Base-by-base conservation (phyloP, 2,888 invertebrate species). In the Andrena chrysosceles region DNA sequence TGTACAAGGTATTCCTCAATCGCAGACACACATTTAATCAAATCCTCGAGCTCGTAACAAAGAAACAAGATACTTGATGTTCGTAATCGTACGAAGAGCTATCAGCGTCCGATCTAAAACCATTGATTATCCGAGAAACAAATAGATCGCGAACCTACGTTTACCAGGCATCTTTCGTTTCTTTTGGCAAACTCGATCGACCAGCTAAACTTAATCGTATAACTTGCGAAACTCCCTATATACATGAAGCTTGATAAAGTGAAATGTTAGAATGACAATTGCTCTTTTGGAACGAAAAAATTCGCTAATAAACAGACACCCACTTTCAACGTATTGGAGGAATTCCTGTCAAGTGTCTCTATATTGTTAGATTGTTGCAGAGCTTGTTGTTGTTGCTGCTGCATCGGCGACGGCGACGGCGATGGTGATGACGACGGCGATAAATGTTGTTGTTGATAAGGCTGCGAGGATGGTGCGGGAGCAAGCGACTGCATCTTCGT, bases 251-350 rank as follows among this genome's bases (percentile, higher is more conserved):
- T 8, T 8, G 23, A 23, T 20, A 10, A 8, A 23, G 13, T 1
- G 42, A 23, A 56, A 20, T 10, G 10, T 56, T 26, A 26, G 56
- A 56, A 3, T 13, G 56, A 56, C 10, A 23, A 56, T 26, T 26
- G 23, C 3, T 26, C 10, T 1, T 5, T 20, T 8, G 20, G 23
- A 7, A 13, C 1, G 10, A 10, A 23, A 26, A 10, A 23, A 56
- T 23, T 56, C 56, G 23, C 2, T 10, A 20, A 26, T 56, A 56
- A 56, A 56, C 56, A 56, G 23, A 2, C 26, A 49, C 63, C 31
- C 91, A 94, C 94, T 93, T 94, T 94, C 42, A 94, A 87, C 29
- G 94, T 94, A 84, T 94, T 94, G 42, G 93, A 93, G 52, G 94
- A 93, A 84, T 92, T 94, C 79, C 94, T 94, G 81, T 94, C 94